A percentile compares a stretch with the other conserved stretches of the same genome.
Conservation (phyloP, 2,888 invertebrate species). For the Phragmatobia fuliginosa region DNA sequence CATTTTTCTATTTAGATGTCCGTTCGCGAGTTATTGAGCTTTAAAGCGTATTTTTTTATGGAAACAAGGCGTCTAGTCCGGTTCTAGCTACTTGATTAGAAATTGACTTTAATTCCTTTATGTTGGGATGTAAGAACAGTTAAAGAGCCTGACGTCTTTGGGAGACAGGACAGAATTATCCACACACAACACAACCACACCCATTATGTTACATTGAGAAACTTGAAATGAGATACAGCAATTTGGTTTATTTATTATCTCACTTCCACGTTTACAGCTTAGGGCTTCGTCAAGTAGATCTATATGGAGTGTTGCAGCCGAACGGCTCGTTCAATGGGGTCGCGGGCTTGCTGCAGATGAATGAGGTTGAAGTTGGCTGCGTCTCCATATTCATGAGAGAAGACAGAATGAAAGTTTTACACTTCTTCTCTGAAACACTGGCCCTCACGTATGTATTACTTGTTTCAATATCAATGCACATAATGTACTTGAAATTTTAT, state of each 20-base stretch:
- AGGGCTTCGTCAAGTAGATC: conserved; percentile 68
- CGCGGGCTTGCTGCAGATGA: conserved; percentile 85
- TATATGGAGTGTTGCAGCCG: conserved; percentile 83
- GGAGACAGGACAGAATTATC: background rate
- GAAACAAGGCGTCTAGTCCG: too few relatives aligned
- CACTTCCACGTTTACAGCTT: conserved; percentile 50
- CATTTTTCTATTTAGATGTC: too few relatives aligned
- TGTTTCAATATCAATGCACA: background rate
- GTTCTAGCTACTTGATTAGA: background rate
- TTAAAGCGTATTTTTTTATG: too few relatives aligned
- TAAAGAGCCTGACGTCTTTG: too few relatives aligned
- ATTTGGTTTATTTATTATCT: background rate
- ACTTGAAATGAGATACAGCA: too few relatives aligned
- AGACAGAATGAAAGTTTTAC: conserved; percentile 83
- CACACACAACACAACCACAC: too few relatives aligned
- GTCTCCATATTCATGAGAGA: conserved; percentile 85
- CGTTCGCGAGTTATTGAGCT: too few relatives aligned
- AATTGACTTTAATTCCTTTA: background rate
- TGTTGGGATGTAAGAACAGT: background rate
- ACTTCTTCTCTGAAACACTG: conserved; percentile 85
- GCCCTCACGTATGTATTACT: conserved; percentile 60
- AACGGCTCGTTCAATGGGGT: conserved; percentile 87
- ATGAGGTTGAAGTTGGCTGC: conserved; percentile 82
- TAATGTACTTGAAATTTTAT: background rate
- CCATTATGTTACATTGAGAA: too few relatives aligned